A percentile compares a stretch with the other conserved stretches of the same genome.
These are phyloP conservation scores for Saguinus imperator DNA, from an alignment of 2,113 vertebrate species.

Conservation along the genomic window DNA sequence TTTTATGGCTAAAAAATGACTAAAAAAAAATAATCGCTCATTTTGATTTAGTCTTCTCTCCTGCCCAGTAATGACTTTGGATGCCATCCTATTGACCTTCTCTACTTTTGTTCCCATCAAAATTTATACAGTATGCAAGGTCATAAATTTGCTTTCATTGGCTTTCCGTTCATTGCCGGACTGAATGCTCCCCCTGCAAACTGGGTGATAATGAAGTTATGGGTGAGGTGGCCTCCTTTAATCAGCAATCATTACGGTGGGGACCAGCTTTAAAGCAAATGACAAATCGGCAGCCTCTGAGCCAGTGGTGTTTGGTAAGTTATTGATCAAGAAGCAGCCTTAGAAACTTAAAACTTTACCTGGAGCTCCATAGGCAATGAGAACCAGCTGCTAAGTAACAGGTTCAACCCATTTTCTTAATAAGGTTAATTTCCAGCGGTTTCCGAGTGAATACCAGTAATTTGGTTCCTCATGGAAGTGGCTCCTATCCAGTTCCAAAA, in stretches of 20 bases:
- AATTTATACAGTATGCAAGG: constrained; percentile 72
- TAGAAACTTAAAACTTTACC: constrained; percentile 28
- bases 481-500: neutral
- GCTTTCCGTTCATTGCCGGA: constrained; percentile 55
- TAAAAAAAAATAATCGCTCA: constrained; percentile 71
- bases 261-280: constrained; percentile 30
- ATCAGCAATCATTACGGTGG: constrained; percentile 50
- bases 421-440: neutral
- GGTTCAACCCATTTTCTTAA: constrained; percentile 28
- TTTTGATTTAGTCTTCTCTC: constrained; percentile 74
- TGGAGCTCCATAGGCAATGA: neutral
- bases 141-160: constrained; percentile 65
- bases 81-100: constrained; percentile 65
- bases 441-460: neutral
- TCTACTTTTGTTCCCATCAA: constrained; percentile 68
- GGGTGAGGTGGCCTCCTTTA: constrained; percentile 33
- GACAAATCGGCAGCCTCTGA: neutral
- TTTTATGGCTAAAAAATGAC: neutral
- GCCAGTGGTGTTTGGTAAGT: constrained; percentile 7
- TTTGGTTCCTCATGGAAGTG: neutral
- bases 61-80: constrained; percentile 59
- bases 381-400: neutral
- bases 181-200: constrained; percentile 19
- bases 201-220: constrained; percentile 67
- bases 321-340: constrained; percentile 50